Evolutionary conservation across 2,113 vertebrate species (phyloP).

Genomic region (Callospermophilus lateralis): DNA sequence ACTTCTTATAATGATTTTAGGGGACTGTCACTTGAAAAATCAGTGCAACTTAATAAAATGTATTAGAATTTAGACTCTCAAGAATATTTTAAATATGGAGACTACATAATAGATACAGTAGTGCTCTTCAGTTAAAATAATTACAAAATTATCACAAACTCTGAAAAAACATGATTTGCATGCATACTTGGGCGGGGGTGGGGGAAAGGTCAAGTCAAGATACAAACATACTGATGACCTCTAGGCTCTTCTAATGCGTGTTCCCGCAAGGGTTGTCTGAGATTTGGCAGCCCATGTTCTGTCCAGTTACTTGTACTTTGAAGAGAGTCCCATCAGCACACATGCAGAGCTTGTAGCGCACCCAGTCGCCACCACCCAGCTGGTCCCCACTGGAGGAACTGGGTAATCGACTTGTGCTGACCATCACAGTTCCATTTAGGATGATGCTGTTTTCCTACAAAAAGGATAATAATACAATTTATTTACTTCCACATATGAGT

Average conservation of each 20-base stretch:
- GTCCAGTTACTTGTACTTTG: conserved; percentile 94
- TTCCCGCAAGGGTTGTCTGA: conserved; percentile 94
- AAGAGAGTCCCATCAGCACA: conserved; percentile 97
- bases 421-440: conserved; percentile 96
- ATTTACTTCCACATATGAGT: conserved; percentile 6
- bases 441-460: conserved; percentile 96
- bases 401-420: conserved; percentile 93
- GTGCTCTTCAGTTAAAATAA: conserved; percentile 51
- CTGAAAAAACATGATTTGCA: conserved; percentile 79
- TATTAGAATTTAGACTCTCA: conserved; percentile 45
- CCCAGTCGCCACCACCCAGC: conserved; percentile 89
- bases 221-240: not conserved
- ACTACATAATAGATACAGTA: not conserved
- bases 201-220: conserved; percentile 42
- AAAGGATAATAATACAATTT: not conserved
- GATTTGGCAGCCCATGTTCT: conserved; percentile 97
- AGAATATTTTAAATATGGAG: conserved; percentile 59
- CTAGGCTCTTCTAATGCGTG: conserved; percentile 81
- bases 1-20: conserved; percentile 56
- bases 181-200: conserved; percentile 73
- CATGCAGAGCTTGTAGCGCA: conserved; percentile 98
- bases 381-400: conserved; percentile 89
- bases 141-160: conserved; percentile 76
- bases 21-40: conserved; percentile 12
- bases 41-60: conserved; percentile 61